A percentile compares a stretch with the other conserved stretches of the same genome.
Evolutionary conservation across 2,888 invertebrate genomes (phyloP).

Genomic region (Cerceris rybyensis): DNA sequence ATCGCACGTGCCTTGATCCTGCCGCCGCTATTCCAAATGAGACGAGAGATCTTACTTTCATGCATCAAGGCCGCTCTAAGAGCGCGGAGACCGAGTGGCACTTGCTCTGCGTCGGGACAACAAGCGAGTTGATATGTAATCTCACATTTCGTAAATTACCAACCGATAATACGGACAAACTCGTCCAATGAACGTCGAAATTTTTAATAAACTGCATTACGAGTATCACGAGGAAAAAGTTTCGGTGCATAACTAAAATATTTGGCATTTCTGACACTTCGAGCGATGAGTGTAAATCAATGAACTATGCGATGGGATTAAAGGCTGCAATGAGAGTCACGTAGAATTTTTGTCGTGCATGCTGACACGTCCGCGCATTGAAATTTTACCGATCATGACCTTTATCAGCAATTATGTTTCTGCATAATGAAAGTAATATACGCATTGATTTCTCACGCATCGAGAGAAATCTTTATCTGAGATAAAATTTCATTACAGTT

Average conservation of each 20-base stretch:
- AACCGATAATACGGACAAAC: conserved; percentile 1
- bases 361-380: too few relatives aligned
- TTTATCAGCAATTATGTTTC: too few relatives aligned
- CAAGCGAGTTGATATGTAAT: conserved; percentile 17
- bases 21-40: conserved; percentile 55
- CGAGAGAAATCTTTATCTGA: too few relatives aligned
- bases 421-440: too few relatives aligned
- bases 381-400: too few relatives aligned
- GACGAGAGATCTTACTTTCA: conserved; percentile 77
- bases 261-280: neutral
- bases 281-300: neutral
- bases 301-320: neutral
- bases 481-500: too few relatives aligned
- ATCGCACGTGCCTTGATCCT: conserved; percentile 33
- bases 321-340: too few relatives aligned
- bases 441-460: too few relatives aligned
- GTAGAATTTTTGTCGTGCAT: too few relatives aligned
- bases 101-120: conserved; percentile 62
- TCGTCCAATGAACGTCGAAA: neutral
- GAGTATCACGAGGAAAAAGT: neutral
- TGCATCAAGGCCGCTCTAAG: conserved; percentile 74
- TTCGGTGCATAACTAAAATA: neutral
- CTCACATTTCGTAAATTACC: conserved; percentile 16
- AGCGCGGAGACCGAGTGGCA: conserved; percentile 72
- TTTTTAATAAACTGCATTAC: conserved; percentile 1